Percentiles rank a stretch among this genome's conserved stretches.
These are phyloP conservation scores for Heteromormyrus szaboi DNA, from an alignment of 2,797 vertebrate species.

Conservation along the genomic window DNA sequence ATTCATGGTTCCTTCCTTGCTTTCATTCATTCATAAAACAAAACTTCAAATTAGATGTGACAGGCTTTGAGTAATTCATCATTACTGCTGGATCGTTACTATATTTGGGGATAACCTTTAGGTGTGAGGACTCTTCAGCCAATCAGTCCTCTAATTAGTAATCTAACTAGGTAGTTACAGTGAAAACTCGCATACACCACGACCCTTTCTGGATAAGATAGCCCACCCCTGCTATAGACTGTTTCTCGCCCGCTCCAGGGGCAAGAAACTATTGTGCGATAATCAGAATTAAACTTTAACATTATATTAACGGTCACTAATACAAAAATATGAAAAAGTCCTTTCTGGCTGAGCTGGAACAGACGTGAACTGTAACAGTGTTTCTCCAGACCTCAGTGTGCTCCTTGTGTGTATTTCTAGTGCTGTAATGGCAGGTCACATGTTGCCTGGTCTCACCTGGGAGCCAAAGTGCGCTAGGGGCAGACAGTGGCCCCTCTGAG, in stretches of 20 bases:
- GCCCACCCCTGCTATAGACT: background rate
- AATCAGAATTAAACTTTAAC: background rate
- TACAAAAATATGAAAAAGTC: background rate
- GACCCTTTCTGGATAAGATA: background rate
- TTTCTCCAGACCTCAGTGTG: background rate
- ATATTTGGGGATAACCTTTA: background rate
- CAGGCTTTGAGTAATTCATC: background rate
- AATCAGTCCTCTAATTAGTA: background rate
- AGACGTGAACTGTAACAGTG: background rate
- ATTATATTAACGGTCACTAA: background rate
- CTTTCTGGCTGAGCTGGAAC: background rate
- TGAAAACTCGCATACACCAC: background rate
- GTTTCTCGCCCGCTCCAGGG: background rate
- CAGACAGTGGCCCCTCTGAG: constrained; percentile 26
- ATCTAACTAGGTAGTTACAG: background rate
- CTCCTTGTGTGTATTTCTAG: background rate
- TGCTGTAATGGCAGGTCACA: background rate
- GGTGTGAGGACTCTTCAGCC: background rate
- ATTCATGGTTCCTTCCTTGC: background rate
- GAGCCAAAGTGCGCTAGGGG: constrained; percentile 28
- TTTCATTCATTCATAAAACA: background rate
- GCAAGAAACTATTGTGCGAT: background rate
- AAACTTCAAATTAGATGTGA: background rate
- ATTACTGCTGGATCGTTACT: background rate
- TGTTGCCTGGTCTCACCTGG: constrained; percentile 41